A percentile compares a stretch with the other conserved stretches of the same genome.
These are phyloP conservation scores for Perognathus longimembris DNA, from an alignment of 2,113 vertebrate species.

Conservation along the genomic window DNA sequence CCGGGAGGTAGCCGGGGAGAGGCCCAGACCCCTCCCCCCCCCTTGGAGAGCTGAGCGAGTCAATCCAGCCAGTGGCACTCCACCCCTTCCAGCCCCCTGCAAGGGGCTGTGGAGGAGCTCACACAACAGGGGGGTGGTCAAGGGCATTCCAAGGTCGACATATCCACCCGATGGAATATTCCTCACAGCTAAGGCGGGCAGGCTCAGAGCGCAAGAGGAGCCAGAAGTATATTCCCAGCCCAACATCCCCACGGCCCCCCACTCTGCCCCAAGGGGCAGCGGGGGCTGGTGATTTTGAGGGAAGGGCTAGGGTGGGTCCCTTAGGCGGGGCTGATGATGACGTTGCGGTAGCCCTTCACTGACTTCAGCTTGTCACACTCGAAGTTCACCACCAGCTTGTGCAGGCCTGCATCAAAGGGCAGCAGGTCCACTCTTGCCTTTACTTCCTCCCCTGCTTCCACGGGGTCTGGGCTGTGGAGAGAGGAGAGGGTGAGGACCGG, in stretches of 20 bases:
- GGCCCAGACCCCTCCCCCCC: neutral
- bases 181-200: neutral
- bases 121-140: neutral
- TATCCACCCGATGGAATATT: neutral
- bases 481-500: neutral
- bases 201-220: neutral
- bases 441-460: slow-evolving; percentile 88
- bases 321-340: slow-evolving; percentile 87
- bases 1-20: neutral
- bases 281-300: neutral
- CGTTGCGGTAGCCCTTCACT: slow-evolving; percentile 93
- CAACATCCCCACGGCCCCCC: neutral
- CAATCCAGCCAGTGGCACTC: fast-evolving
- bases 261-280: neutral
- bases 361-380: slow-evolving; percentile 91
- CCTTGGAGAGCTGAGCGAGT: neutral
- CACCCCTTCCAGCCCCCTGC: neutral
- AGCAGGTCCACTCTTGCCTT: slow-evolving; percentile 91
- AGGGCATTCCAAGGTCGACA: neutral
- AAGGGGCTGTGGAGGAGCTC: neutral
- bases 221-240: neutral
- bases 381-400: slow-evolving; percentile 95
- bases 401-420: slow-evolving; percentile 87
- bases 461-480: neutral
- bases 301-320: neutral